Conservation (phyloP, 2,888 invertebrate genomes). For the Gibbula magus region DNA sequence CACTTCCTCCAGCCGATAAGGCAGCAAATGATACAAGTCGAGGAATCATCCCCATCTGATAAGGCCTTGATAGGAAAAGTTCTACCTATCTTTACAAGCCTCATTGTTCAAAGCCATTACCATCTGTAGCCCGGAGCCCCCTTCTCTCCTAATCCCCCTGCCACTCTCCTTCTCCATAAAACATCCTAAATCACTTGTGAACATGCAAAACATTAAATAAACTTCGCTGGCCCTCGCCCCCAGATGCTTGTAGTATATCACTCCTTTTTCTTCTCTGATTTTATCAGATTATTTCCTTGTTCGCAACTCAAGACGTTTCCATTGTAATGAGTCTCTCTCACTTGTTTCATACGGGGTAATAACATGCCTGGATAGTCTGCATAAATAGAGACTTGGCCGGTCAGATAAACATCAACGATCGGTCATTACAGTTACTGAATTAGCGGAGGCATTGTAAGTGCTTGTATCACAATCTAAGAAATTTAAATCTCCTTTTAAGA, state of each 20-base stretch:
- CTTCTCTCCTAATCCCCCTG: neutral
- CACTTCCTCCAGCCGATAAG: conserved; percentile 25
- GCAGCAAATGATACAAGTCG: neutral
- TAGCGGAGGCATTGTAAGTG: too few relatives aligned
- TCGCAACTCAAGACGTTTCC: too few relatives aligned
- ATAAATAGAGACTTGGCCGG: too few relatives aligned
- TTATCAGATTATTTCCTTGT: neutral
- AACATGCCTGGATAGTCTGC: too few relatives aligned
- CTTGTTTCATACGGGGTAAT: too few relatives aligned
- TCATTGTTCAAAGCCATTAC: conserved; percentile 14
- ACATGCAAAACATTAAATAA: conserved; percentile 9
- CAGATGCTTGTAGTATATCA: neutral
- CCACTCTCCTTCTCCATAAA: neutral
- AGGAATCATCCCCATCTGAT: conserved; percentile 20
- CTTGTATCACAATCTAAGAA: too few relatives aligned
- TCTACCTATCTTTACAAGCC: conserved; percentile 16
- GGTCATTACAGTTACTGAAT: too few relatives aligned
- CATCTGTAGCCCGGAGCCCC: neutral
- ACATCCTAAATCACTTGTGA: conserved; percentile 8
- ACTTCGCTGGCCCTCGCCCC: neutral
- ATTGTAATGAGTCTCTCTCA: too few relatives aligned
- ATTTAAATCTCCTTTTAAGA: too few relatives aligned
- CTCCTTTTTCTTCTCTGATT: neutral
- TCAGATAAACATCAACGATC: too few relatives aligned
- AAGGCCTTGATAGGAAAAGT: conserved; percentile 22